Evolutionary conservation across 2,888 invertebrate species (phyloP).

Genomic region (Pollenia angustigena): DNA sequence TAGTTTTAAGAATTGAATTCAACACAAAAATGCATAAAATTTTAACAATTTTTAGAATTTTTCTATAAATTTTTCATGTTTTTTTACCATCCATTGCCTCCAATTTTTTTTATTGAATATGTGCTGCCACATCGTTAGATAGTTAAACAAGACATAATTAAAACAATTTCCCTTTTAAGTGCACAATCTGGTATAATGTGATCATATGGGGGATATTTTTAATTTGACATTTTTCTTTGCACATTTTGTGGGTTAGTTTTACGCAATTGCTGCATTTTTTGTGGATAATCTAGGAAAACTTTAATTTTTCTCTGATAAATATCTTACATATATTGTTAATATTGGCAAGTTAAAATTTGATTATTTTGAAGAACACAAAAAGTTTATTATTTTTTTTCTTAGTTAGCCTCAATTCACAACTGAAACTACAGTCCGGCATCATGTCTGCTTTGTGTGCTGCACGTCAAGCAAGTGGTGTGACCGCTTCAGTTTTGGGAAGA

Average conservation of each 20-base stretch:
- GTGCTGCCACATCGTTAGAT: constrained; percentile 49
- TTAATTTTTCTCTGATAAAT: constrained; percentile 54
- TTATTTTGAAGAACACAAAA: background rate
- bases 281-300: constrained; percentile 47
- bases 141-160: background rate
- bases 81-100: constrained; percentile 65
- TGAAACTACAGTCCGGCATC: constrained; percentile 44
- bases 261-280: constrained; percentile 79
- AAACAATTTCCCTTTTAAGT: constrained; percentile 39
- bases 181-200: constrained; percentile 26
- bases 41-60: background rate
- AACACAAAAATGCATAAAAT: background rate
- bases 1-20: background rate
- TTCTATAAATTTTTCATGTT: constrained; percentile 26
- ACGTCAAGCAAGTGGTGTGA: constrained; percentile 75
- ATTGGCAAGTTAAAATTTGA: constrained; percentile 39
- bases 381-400: constrained; percentile 9
- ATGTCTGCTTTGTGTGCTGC: constrained; percentile 79
- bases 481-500: constrained; percentile 71
- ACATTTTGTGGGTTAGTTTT: constrained; percentile 80
- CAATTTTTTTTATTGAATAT: constrained; percentile 55
- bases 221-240: constrained; percentile 73
- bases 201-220: constrained; percentile 58
- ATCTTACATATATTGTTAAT: background rate
- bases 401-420: constrained; percentile 18